These are phyloP conservation scores for Ctenomys sociabilis DNA, from an alignment of 2,113 vertebrate species.

Conservation along the genomic window DNA sequence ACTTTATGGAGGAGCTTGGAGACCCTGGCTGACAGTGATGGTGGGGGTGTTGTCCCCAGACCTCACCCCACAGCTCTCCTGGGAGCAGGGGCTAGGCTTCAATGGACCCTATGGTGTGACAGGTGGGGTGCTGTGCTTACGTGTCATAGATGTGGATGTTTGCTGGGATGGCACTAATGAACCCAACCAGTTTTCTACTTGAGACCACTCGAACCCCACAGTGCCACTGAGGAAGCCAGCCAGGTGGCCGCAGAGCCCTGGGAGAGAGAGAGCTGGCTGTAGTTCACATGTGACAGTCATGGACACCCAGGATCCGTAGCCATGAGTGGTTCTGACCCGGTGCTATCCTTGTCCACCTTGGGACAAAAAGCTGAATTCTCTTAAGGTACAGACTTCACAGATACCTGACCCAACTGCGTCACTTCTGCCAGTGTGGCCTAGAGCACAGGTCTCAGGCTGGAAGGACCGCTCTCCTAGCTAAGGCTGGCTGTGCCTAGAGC, in stretches of 20 bases:
- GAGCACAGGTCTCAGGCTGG: background rate
- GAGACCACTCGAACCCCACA: slow-evolving; percentile 97
- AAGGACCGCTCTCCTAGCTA: background rate
- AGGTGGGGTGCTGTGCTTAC: slow-evolving; percentile 84
- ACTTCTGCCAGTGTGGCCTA: background rate
- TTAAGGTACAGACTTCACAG: background rate
- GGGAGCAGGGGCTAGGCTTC: background rate
- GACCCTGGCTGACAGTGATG: background rate
- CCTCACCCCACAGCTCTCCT: background rate
- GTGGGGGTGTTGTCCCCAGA: background rate
- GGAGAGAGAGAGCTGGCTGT: background rate
- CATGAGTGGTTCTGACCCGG: background rate
- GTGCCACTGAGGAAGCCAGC: slow-evolving; percentile 99
- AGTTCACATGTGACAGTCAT: background rate
- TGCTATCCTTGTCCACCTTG: background rate
- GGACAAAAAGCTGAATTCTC: background rate
- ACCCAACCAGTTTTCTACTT: slow-evolving; percentile 98
- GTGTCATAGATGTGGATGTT: slow-evolving; percentile 95
- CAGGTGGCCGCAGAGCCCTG: slow-evolving; percentile 97
- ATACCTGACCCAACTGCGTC: background rate
- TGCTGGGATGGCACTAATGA: slow-evolving; percentile 98
- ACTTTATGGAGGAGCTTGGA: background rate
- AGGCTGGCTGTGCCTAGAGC: background rate
- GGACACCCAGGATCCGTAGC: fast-evolving
- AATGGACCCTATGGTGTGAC: background rate